Percentiles rank a stretch among this genome's conserved stretches.
Conservation (phyloP, 2,888 invertebrate species). For the Gastrophysa polygoni region DNA sequence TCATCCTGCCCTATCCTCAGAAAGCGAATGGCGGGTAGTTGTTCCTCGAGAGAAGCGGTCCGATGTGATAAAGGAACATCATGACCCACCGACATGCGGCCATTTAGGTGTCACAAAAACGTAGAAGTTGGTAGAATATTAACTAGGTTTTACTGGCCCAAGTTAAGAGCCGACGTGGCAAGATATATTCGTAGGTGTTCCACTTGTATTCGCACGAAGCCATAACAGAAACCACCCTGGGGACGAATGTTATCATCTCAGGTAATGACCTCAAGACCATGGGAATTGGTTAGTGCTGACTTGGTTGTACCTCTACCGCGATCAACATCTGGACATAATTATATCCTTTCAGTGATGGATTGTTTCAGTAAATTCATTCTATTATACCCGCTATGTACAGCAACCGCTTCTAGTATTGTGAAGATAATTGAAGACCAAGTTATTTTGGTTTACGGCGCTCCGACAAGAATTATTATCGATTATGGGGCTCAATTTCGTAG, state of each 20-base stretch:
- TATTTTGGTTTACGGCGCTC: slow-evolving; percentile 27
- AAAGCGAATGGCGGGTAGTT: slow-evolving; percentile 31
- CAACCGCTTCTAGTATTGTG: slow-evolving; percentile 7
- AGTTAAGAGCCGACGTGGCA: slow-evolving; percentile 32
- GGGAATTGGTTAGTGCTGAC: slow-evolving; percentile 29
- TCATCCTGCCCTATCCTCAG: slow-evolving; percentile 20
- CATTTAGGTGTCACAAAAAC: slow-evolving; percentile 40
- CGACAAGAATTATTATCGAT: slow-evolving; percentile 15
- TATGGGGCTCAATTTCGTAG: slow-evolving; percentile 26
- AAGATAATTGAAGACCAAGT: slow-evolving; percentile 24
- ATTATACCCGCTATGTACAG: slow-evolving; percentile 21
- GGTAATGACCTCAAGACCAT: slow-evolving; percentile 8
- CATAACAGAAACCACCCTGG: slow-evolving; percentile 30
- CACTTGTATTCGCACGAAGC: slow-evolving; percentile 32
- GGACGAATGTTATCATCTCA: slow-evolving; percentile 28
- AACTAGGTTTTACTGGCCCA: slow-evolving; percentile 40
- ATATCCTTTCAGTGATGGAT: slow-evolving; percentile 21
- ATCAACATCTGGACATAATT: slow-evolving; percentile 8
- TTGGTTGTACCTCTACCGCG: slow-evolving; percentile 34
- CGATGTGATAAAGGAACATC: slow-evolving; percentile 17
- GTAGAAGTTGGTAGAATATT: slow-evolving; percentile 17
- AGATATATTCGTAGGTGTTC: slow-evolving; percentile 33
- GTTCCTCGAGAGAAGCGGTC: slow-evolving; percentile 25
- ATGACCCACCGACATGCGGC: slow-evolving; percentile 33
- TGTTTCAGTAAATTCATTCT: slow-evolving; percentile 24